phyloP scores from a whole-genome alignment of 2,113 vertebrate species.

The Stercorarius parasiticus region DNA sequence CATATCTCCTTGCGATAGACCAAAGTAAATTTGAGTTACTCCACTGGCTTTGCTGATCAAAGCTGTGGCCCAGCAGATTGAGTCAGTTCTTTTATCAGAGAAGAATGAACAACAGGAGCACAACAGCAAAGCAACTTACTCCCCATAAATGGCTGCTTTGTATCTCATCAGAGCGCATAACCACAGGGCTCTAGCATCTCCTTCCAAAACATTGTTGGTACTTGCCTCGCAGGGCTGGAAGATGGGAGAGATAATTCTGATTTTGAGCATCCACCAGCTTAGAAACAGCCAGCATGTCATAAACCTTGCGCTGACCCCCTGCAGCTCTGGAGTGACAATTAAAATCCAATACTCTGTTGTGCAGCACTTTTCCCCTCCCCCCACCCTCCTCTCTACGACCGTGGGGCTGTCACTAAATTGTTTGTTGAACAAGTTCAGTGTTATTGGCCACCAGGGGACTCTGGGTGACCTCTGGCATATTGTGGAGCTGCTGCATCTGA shows the following conservation, averaged over 20 bases:
- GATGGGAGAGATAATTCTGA: background rate
- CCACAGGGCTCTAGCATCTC: background rate
- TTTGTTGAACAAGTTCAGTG: slow-evolving; percentile 59
- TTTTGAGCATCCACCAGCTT: background rate
- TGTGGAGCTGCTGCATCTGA: slow-evolving; percentile 25
- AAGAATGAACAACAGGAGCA: background rate
- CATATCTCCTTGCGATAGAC: background rate
- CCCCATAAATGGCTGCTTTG: background rate
- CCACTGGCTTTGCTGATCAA: background rate
- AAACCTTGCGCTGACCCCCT: slow-evolving; percentile 4
- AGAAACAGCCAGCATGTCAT: background rate
- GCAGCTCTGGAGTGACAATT: slow-evolving; percentile 57
- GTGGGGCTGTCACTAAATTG: slow-evolving; percentile 50
- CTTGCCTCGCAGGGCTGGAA: background rate
- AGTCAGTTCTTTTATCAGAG: background rate
- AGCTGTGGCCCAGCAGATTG: background rate
- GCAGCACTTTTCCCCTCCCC: background rate
- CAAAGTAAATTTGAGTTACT: background rate
- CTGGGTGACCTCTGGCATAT: slow-evolving; percentile 58
- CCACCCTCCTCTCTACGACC: background rate
- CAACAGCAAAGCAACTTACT: background rate
- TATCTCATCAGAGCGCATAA: background rate
- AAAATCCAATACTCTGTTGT: slow-evolving; percentile 53
- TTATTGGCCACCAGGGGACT: slow-evolving; percentile 56
- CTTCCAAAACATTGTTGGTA: background rate